Conservation (phyloP, 2,113 vertebrate species). For the Cyrtonyx montezumae region DNA sequence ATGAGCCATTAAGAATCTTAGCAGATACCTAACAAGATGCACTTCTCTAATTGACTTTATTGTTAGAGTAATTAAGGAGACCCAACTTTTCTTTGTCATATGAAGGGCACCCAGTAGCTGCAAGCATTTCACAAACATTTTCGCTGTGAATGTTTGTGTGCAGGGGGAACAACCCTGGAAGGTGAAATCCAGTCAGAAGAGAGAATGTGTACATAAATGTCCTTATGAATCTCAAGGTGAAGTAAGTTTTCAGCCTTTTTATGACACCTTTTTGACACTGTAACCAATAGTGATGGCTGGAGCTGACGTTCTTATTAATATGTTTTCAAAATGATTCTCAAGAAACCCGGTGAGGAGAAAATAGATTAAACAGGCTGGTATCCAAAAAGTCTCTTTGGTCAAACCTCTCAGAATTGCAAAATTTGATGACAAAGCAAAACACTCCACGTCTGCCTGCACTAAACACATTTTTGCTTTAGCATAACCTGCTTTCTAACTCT, state of each 20-base stretch:
- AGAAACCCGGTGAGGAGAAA: neutral
- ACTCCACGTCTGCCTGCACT: neutral
- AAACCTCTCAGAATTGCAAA: neutral
- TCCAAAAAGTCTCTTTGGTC: neutral
- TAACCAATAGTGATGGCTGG: neutral
- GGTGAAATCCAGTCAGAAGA: neutral
- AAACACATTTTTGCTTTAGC: neutral
- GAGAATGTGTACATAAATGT: neutral
- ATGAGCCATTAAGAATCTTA: slow-evolving; percentile 44
- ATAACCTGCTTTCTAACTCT: neutral
- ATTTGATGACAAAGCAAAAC: neutral
- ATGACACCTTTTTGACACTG: slow-evolving; percentile 2
- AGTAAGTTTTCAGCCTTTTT: neutral
- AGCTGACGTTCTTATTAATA: slow-evolving; percentile 27
- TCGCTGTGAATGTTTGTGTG: neutral
- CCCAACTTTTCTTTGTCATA: neutral
- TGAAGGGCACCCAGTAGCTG: neutral
- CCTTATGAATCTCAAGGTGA: slow-evolving; percentile 24
- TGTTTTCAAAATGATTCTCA: slow-evolving; percentile 20
- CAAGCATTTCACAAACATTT: neutral
- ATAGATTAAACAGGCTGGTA: neutral
- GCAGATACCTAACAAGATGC: slow-evolving; percentile 45
- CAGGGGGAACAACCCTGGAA: neutral
- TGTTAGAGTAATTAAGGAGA: slow-evolving; percentile 48
- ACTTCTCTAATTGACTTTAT: slow-evolving; percentile 44